These are phyloP conservation scores for Xenentodon cancila DNA, from an alignment of 2,797 vertebrate species.

Conservation along the genomic window DNA sequence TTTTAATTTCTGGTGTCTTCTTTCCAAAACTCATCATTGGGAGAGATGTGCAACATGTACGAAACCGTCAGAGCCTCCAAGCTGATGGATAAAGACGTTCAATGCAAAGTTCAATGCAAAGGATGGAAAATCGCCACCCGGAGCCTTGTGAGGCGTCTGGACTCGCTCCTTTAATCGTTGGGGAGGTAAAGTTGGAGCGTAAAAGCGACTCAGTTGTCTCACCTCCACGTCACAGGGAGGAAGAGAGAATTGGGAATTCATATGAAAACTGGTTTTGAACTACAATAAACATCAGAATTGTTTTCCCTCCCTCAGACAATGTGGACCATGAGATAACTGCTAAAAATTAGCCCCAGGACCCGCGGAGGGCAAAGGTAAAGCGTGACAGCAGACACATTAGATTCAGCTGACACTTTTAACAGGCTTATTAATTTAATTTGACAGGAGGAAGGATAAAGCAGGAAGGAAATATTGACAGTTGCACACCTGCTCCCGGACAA, in stretches of 20 bases:
- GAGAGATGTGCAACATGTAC: constrained; percentile 46
- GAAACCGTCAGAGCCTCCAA: constrained; percentile 45
- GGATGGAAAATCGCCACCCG: constrained; percentile 46
- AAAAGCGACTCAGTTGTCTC: constrained; percentile 35
- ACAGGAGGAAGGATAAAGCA: no score
- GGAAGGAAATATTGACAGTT: no score
- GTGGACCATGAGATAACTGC: no score
- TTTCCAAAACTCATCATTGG: constrained; percentile 65
- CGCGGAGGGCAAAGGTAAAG: no score
- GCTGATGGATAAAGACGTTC: constrained; percentile 38
- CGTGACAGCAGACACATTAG: no score
- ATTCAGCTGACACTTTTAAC: no score
- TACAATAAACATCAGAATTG: no score
- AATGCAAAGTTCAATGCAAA: constrained; percentile 50
- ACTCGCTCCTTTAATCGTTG: constrained; percentile 43
- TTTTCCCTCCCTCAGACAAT: no score
- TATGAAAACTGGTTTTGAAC: neutral
- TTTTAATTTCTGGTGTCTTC: constrained; percentile 32
- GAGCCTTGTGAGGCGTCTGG: constrained; percentile 64
- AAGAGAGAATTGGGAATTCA: neutral
- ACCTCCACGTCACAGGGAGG: no score
- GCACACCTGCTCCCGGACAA: no score
- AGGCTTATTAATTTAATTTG: no score
- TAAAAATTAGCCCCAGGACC: no score
- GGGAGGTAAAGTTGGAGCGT: constrained; percentile 36